phyloP scores from a whole-genome alignment of 2,888 invertebrate genomes.

The Thyatira batis region DNA sequence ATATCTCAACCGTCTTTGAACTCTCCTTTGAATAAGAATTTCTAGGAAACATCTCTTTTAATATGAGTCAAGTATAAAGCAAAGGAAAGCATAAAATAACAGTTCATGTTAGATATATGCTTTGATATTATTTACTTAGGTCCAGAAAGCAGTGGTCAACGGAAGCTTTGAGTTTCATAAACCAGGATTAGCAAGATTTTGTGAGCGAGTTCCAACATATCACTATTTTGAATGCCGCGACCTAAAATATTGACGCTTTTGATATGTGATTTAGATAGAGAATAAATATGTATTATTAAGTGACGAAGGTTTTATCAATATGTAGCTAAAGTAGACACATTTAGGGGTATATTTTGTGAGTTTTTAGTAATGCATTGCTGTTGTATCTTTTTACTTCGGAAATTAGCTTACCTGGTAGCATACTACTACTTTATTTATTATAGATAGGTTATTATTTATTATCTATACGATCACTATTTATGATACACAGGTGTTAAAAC shows the following conservation, averaged over 20 bases:
- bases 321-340: too few species aligned
- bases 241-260: neutral
- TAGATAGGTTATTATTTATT: too few species aligned
- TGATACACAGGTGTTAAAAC: too few species aligned
- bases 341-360: too few species aligned
- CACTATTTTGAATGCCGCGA: neutral
- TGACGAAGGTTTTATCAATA: too few species aligned
- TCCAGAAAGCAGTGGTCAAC: conserved; percentile 31
- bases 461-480: too few species aligned
- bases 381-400: neutral
- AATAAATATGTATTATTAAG: neutral
- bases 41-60: neutral
- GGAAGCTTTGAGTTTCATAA: conserved; percentile 36
- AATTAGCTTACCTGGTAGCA: too few species aligned
- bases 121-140: conserved; percentile 19
- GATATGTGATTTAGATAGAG: neutral
- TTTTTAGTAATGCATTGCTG: too few species aligned
- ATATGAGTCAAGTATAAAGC: neutral
- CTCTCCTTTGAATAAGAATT: too few species aligned
- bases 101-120: neutral
- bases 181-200: conserved; percentile 35
- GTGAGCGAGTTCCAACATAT: conserved; percentile 6
- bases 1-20: too few species aligned
- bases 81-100: neutral
- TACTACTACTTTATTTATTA: too few species aligned